A percentile compares a stretch with the other conserved stretches of the same genome.
Evolutionary conservation across 2,797 vertebrate genomes (phyloP).

Genomic region (Ctenopoma multispine): DNA sequence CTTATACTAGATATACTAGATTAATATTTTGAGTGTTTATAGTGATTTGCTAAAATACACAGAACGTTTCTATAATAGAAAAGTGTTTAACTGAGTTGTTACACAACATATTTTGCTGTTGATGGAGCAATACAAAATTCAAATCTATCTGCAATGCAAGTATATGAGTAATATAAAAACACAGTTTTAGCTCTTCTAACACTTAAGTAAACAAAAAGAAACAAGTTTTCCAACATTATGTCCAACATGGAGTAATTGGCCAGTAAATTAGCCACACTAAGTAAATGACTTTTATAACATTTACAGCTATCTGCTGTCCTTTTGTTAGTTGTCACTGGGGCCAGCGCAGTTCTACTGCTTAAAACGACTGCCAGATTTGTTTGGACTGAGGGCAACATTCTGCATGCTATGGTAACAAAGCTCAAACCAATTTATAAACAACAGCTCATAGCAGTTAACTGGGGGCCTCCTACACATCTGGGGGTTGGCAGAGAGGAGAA

Average conservation of each 20-base stretch:
- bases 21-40: neutral
- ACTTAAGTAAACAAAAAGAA: neutral
- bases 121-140: constrained; percentile 6
- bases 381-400: constrained; percentile 21
- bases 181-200: neutral
- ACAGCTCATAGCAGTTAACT: constrained; percentile 8
- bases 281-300: constrained; percentile 6
- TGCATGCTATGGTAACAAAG: constrained; percentile 16
- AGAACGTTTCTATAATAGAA: neutral
- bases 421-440: constrained; percentile 28
- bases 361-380: constrained; percentile 25
- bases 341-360: constrained; percentile 8
- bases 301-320: constrained; percentile 2
- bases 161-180: neutral
- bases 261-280: constrained; percentile 20
- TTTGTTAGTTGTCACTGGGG: neutral
- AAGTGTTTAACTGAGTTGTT: neutral
- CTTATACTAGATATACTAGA: neutral
- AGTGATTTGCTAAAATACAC: neutral
- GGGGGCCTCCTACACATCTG: constrained; percentile 18
- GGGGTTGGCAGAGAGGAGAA: constrained; percentile 1
- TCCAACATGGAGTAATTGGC: constrained; percentile 9
- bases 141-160: constrained; percentile 8
- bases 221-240: neutral
- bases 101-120: neutral